A percentile compares a stretch with the other conserved stretches of the same genome.
Conservation (phyloP, 2,113 vertebrate genomes). For the Perca schrenkii region DNA sequence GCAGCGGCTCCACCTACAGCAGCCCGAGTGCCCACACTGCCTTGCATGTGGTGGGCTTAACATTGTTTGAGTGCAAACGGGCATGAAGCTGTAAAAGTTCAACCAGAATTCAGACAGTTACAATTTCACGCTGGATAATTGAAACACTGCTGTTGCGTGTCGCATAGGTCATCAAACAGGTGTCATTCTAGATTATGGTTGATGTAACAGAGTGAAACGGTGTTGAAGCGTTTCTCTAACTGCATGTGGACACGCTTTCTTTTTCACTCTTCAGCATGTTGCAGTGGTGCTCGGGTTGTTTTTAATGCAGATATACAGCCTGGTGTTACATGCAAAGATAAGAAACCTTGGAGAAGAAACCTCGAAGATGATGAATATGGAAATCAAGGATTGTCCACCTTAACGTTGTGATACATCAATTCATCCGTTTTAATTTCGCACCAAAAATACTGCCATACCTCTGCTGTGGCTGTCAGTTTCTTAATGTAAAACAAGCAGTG, state of each 20-base stretch:
- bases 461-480: not conserved
- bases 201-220: constrained; percentile 58
- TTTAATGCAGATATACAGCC: not conserved
- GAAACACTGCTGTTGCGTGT: constrained; percentile 52
- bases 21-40: constrained; percentile 53
- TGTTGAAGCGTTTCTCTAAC: constrained; percentile 10
- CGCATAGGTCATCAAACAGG: constrained; percentile 60
- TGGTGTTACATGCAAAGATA: not conserved
- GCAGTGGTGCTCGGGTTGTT: not conserved
- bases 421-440: constrained; percentile 1
- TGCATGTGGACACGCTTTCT: not conserved
- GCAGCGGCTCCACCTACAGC: constrained; percentile 55
- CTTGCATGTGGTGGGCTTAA: constrained; percentile 34
- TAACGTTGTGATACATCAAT: not conserved
- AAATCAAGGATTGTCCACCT: not conserved
- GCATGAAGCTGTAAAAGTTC: constrained; percentile 65
- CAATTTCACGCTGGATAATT: constrained; percentile 65
- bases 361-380: constrained; percentile 9
- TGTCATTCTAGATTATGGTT: constrained; percentile 65
- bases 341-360: not conserved
- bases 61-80: constrained; percentile 62
- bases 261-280: not conserved
- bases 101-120: constrained; percentile 64
- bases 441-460: not conserved
- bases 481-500: constrained; percentile 6